Evolutionary conservation across 2,888 invertebrate genomes (phyloP).

Genomic region (Plebejus melissa): DNA sequence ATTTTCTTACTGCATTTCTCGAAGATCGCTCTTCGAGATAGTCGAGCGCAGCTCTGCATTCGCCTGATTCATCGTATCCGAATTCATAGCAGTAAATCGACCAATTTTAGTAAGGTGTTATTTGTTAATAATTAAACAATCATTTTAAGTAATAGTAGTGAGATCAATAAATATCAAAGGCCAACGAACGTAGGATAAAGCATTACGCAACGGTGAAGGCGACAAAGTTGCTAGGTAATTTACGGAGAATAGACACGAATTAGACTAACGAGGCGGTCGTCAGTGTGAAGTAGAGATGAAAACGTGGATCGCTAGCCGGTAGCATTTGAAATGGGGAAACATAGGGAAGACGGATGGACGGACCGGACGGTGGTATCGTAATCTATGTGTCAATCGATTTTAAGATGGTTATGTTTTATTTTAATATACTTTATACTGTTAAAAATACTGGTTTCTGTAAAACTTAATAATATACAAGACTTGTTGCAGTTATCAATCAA

Average conservation of each 20-base stretch:
- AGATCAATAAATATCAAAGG: background rate
- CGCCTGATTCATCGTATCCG: no score
- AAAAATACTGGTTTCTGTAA: no score
- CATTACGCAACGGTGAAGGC: background rate
- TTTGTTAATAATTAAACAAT: background rate
- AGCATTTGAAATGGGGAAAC: no score
- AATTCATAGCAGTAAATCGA: no score
- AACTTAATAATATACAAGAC: no score
- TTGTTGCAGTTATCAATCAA: no score
- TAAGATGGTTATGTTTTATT: background rate
- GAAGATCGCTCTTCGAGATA: no score
- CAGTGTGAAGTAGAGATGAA: background rate
- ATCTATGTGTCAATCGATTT: background rate
- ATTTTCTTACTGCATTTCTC: no score
- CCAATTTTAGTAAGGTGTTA: background rate
- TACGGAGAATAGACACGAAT: background rate
- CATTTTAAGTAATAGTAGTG: background rate
- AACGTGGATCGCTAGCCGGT: background rate
- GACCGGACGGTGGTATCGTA: no score
- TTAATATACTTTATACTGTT: background rate
- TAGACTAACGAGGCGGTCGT: background rate
- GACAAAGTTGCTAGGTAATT: background rate
- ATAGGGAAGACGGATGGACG: no score
- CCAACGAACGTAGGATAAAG: slow-evolving; percentile 5
- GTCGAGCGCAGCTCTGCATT: no score